Percentiles rank a stretch among this genome's conserved stretches.
Evolutionary conservation across 2,797 vertebrate species (phyloP).

Genomic region (Percopsis omiscomaycus): DNA sequence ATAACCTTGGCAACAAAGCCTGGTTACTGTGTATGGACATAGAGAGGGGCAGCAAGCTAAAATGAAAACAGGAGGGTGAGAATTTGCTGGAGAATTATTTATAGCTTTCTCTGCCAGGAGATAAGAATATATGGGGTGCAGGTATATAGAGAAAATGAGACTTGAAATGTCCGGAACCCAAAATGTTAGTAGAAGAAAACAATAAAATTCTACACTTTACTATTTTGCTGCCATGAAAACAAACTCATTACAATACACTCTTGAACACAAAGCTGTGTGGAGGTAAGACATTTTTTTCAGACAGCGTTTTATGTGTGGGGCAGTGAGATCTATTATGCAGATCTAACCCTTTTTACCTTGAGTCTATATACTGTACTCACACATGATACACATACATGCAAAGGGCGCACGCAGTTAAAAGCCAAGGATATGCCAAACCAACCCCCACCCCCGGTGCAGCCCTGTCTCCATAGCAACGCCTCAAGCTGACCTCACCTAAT

Average conservation of each 20-base stretch:
- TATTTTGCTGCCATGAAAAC: slow-evolving; percentile 1
- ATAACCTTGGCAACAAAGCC: slow-evolving; percentile 50
- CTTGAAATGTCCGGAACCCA: neutral
- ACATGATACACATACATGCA: neutral
- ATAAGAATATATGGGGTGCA: neutral
- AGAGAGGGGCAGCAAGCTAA: slow-evolving; percentile 5
- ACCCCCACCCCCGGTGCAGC: slow-evolving; percentile 25
- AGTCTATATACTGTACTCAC: slow-evolving; percentile 10
- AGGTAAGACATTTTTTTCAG: neutral
- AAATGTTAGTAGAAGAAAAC: neutral
- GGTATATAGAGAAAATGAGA: neutral
- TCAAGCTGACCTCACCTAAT: slow-evolving; percentile 72
- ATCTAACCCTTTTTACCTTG: slow-evolving; percentile 41
- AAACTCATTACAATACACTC: neutral
- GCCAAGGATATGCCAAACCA: slow-evolving; percentile 29
- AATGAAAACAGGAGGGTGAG: slow-evolving; percentile 5
- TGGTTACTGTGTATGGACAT: slow-evolving; percentile 36
- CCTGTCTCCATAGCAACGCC: slow-evolving; percentile 68
- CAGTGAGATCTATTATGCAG: slow-evolving; percentile 31
- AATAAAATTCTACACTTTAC: slow-evolving; percentile 1
- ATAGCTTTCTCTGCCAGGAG: slow-evolving; percentile 14
- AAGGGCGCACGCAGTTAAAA: slow-evolving; percentile 18
- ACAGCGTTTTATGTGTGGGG: slow-evolving; percentile 32
- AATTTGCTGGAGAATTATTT: slow-evolving; percentile 12
- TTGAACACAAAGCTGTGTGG: no score